Evolutionary conservation across 2,888 invertebrate species (phyloP).

Genomic region (Notodonta dromedarius): DNA sequence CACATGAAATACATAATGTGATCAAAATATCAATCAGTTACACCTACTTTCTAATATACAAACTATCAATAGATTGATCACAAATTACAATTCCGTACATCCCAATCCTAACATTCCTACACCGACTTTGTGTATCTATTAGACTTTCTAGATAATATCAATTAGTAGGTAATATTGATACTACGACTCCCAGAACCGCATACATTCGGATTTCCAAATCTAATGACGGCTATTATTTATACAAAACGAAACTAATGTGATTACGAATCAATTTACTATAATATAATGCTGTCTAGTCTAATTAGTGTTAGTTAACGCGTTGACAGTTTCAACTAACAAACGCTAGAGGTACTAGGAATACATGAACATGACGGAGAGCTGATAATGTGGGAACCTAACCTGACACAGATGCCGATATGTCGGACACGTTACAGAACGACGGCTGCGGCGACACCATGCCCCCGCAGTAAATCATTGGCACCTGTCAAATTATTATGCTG

Average conservation of each 20-base stretch:
- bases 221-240: not conserved
- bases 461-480: slow-evolving; percentile 78
- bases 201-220: not conserved
- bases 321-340: not conserved
- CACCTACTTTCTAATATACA: not conserved
- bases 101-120: not conserved
- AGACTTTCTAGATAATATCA: not conserved
- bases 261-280: not conserved
- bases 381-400: slow-evolving; percentile 45
- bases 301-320: not conserved
- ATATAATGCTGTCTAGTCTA: not conserved
- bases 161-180: not conserved
- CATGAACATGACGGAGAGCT: not conserved
- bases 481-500: slow-evolving; percentile 50
- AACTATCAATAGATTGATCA: not conserved
- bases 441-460: slow-evolving; percentile 78
- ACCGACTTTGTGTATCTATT: not conserved
- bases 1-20: slow-evolving; percentile 11
- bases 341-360: not conserved
- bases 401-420: slow-evolving; percentile 74
- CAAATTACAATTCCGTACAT: not conserved
- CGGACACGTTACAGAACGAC: slow-evolving; percentile 78
- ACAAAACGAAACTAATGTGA: not conserved
- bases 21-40: not conserved
- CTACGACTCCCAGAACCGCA: slow-evolving; percentile 2